These are phyloP conservation scores for Serilophus lunatus DNA, from an alignment of 2,113 vertebrate genomes.

Conservation along the genomic window DNA sequence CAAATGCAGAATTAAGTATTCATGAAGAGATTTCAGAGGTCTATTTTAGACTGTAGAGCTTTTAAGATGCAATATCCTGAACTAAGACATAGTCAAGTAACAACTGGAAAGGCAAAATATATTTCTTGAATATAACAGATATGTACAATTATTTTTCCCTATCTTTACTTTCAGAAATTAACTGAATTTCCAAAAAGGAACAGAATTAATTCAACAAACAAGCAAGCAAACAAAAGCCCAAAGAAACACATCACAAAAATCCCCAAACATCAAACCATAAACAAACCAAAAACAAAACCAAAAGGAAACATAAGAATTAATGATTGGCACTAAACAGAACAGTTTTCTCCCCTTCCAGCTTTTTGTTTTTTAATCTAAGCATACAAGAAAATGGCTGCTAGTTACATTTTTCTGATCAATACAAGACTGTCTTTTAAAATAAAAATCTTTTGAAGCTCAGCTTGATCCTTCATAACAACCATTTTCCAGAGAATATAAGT, in stretches of 20 bases:
- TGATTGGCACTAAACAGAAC: neutral
- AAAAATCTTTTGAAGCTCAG: neutral
- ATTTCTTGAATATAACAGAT: neutral
- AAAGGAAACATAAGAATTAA: neutral
- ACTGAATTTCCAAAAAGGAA: neutral
- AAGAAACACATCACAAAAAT: neutral
- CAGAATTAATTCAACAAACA: neutral
- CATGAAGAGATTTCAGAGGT: conserved; percentile 52
- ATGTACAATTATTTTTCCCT: neutral
- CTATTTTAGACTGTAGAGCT: conserved; percentile 40
- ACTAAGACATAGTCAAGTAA: conserved; percentile 35
- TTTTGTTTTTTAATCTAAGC: neutral
- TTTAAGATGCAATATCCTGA: conserved; percentile 32
- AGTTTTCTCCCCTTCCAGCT: neutral
- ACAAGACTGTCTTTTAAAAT: neutral
- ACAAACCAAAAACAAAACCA: neutral
- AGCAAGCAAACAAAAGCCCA: neutral
- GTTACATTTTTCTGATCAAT: neutral
- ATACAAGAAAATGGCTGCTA: conserved; percentile 8
- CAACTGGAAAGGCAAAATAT: neutral
- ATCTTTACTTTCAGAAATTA: neutral
- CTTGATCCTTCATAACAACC: neutral
- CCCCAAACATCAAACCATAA: neutral
- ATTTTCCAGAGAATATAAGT: neutral
- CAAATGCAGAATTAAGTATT: conserved; percentile 56